Conservation (phyloP, 1,140 invertebrate species). For the Drosophila bipectinata region DNA sequence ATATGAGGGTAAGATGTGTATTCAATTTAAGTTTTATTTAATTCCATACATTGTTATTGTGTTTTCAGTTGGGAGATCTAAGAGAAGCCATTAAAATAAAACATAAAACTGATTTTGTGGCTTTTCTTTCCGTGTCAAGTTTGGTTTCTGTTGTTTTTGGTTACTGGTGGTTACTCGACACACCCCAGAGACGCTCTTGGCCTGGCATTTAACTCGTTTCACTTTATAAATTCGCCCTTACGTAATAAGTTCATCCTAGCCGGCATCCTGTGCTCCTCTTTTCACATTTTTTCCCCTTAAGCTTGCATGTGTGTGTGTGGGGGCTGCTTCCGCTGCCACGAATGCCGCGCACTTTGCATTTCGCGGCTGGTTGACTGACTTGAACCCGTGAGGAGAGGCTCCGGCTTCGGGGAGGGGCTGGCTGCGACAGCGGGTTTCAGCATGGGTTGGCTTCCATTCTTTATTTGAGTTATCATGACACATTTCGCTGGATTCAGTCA, state of each 20-base stretch:
- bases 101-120: background rate
- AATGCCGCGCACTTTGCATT: constrained; percentile 70
- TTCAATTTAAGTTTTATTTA: background rate
- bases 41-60: background rate
- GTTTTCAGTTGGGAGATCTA: background rate
- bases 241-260: constrained; percentile 72
- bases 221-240: constrained; percentile 81
- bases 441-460: constrained; percentile 65
- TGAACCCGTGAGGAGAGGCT: constrained; percentile 16
- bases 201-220: constrained; percentile 81
- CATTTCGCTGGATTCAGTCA: constrained; percentile 81
- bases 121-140: background rate
- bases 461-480: constrained; percentile 83
- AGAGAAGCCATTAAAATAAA: background rate
- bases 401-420: constrained; percentile 4
- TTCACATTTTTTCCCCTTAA: constrained; percentile 2
- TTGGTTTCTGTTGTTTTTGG: constrained; percentile 20
- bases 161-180: constrained; percentile 33
- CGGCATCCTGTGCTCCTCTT: constrained; percentile 26
- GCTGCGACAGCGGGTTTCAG: constrained; percentile 51
- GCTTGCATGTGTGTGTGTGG: constrained; percentile 48
- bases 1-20: too few species aligned
- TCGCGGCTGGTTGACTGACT: constrained; percentile 75
- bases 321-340: constrained; percentile 56
- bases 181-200: constrained; percentile 47